Base-by-base conservation (phyloP, 1,140 invertebrate species). In the Drosophila ficusphila region DNA sequence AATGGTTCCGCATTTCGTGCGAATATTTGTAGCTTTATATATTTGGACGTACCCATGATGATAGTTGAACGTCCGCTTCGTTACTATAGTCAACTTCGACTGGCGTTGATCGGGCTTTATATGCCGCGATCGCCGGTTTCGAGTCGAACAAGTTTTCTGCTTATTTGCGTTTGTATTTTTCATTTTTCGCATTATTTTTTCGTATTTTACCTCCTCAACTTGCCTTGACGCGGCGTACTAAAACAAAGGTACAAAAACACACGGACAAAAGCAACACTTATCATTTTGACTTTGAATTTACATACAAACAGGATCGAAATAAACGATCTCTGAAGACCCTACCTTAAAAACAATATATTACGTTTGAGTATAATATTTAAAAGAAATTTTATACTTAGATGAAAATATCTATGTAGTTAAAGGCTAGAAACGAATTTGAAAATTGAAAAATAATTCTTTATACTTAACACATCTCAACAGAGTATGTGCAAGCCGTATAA, bases 1-100 rank as follows among this genome's bases (percentile, higher is more conserved):
- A 33, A 19, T 39, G 47, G 21, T 72, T 72, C 69, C 69, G 69
- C 68, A 72, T 72, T 72, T 72, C 68, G 33, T 51, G 33, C 39
- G 46, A 60, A 57, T 56, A 46, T 60, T 11, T 33, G 29, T 47
- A 9, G 4, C 8, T n/a, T n/a, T 11, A n/a, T 54, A 12, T 36
- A 36, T 53, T 39, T 52, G n/a, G 36, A 76, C 77, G 23, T 74
- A 74, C 81, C 82, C 81, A 86, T 86, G 47, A 53, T 72, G 58
- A 72, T 56, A 72, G 57, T 79, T 69, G 54, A 53, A 88, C 81
- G 82, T 86, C 81, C 82, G 82, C 51, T 52, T 53, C 46, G 82
- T 56, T 65, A 79, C 53, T 69, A 58, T 31, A 69, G 57, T 77
- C 54, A 61, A 44, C 44, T 16, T 27, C 62, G 64, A 86, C 81